Percentiles rank a stretch among this genome's conserved stretches.
Conservation (phyloP, 1,140 invertebrate species). For the Portunus trituberculatus region DNA sequence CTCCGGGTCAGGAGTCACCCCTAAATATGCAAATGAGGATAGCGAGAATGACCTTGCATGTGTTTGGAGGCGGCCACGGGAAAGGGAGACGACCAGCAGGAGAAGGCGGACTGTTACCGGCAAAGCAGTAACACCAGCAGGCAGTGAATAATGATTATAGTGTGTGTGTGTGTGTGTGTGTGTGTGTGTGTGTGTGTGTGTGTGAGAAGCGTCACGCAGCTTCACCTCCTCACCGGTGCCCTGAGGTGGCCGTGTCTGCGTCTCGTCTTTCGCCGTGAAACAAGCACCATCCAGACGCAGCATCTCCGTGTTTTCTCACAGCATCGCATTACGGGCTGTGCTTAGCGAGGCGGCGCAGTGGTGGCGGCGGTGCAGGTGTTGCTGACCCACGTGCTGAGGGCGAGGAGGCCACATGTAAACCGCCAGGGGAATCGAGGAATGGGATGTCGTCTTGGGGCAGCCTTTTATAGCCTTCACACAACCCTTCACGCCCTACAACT, state of each 20-base stretch:
- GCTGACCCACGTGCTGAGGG: not conserved
- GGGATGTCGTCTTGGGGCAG: not conserved
- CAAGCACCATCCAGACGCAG: not conserved
- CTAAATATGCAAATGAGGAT: not conserved
- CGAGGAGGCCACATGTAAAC: not conserved
- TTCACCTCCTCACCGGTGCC: not conserved
- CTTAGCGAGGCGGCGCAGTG: not conserved
- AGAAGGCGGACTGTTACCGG: not conserved
- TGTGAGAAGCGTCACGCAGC: not conserved
- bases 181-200: constrained; percentile 1
- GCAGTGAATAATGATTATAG: not conserved
- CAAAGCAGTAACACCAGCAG: no score
- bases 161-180: not conserved
- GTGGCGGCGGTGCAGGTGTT: not conserved
- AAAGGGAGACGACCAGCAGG: not conserved
- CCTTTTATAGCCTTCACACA: not conserved
- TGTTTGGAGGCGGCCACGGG: not conserved
- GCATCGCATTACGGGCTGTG: not conserved
- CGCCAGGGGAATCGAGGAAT: not conserved
- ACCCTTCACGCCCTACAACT: not conserved
- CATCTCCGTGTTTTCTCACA: not conserved
- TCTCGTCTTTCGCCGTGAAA: not conserved
- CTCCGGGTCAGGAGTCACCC: not conserved
- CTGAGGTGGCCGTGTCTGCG: not conserved
- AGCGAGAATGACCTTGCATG: not conserved